Evolutionary conservation across 1,140 invertebrate genomes (phyloP), one percentile per base, ranked within the genome.

Genomic region (Wasmannia auropunctata): DNA sequence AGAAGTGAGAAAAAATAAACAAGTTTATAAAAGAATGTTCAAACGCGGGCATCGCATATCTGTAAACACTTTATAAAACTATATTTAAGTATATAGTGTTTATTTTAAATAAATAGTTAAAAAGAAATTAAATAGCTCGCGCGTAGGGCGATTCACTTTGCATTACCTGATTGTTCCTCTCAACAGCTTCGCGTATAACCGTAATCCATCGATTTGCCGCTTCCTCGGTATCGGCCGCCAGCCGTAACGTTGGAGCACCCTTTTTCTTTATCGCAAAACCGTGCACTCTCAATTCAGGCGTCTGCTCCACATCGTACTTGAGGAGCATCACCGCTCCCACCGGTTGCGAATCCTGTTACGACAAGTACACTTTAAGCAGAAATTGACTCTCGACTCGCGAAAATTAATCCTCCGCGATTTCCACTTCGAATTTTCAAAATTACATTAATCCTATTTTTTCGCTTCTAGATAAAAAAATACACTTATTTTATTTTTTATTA

Each of bases 251-350:
- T 58, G 97, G 96, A n/a, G 97, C 96, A 74, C 97, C 97, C 87
- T 96, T 96, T 92, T 98, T 97, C 90, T 97, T 96, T 72, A 98
- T 96, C 87, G 97, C 96, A 92, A 98, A 98, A 89, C 96, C 96
- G 91, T 96, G 94, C 3, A 95, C 94, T 88, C 96, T 95, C 76
- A 95, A 95, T 88, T 98, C 97, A 22, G 96, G 96, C 80, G 96
- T 96, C 69, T 95, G 95, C 75, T 95, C 95, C 0, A 99, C 96
- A 49, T 97, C 97, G 93, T 98, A 98, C 91, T 98, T 98, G 58
- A 97, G 96, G 63, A 99, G 96, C 95, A 98, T 98, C 83, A 99
- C 96, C 19, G 98, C 98, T 75, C 98, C 98, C 43, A 99, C 96
- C 81, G 98, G 98, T 93, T 98, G 98, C 51, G 97, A 97, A 93